Evolutionary conservation across 2,797 vertebrate genomes (phyloP), one percentile per base, ranked within the genome.

Genomic region (Distichodus sexfasciatus): DNA sequence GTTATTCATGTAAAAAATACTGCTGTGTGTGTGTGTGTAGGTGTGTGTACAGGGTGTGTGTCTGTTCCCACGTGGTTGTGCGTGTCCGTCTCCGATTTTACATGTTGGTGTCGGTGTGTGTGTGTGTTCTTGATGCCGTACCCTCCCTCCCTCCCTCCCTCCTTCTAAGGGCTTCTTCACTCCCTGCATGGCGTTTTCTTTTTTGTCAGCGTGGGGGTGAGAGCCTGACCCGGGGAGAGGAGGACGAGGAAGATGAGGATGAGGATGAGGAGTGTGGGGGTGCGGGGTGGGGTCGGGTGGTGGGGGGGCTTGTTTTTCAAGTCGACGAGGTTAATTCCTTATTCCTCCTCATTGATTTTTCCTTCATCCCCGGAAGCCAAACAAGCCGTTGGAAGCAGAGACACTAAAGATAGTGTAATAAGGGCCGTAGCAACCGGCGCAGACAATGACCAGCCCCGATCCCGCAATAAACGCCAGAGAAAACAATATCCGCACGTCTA

Each of bases 261-360:
- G 53, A 50, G 41, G 54, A 29, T 23, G 33, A 15, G 33, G 21
- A n/a, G 40, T 28, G 6, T 4, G 7, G 40, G 14, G 12, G 19
- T 17, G 3, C 50, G 38, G 68, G n/a, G n/a, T n/a, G n/a, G n/a
- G n/a, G n/a, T n/a, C n/a, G n/a, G n/a, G n/a, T n/a, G n/a, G n/a
- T n/a, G 66, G 54, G 69, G 76, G 80, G 79, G 88, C 73, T 86
- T 88, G 83, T 84, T 87, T 84, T 83, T 87, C 81, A 82, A 87
- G 82, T 79, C 76, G 33, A 67, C 67, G 62, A 69, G 69, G 75
- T 74, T 78, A 61, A 76, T 79, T 76, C 71, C 75, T 67, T 80
- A 71, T 78, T 81, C 57, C 65, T 68, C 72, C 23, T 29, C 63
- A 66, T 72, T 59, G 75, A 78, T 76, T 81, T 72, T 26, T 54